Percentiles rank a stretch among this genome's conserved stretches.
Evolutionary conservation across 2,888 invertebrate species (phyloP).

Genomic region (Nesidiocoris tenuis): DNA sequence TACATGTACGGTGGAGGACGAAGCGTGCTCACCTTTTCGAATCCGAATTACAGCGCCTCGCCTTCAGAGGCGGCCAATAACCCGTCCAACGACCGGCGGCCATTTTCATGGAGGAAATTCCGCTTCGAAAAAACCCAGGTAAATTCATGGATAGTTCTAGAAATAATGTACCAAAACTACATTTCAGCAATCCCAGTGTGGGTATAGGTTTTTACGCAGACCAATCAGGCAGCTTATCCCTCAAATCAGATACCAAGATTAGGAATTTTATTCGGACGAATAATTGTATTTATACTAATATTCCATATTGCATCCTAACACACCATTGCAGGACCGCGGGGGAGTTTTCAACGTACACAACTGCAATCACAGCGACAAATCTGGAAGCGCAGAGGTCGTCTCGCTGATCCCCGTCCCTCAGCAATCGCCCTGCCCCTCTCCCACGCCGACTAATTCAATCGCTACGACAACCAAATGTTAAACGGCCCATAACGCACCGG

Average conservation of each 20-base stretch:
- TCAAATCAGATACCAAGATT: too few species aligned
- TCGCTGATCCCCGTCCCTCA: conserved; percentile 65
- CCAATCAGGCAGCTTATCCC: too few species aligned
- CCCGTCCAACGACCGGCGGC: conserved; percentile 53
- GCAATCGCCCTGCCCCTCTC: conserved; percentile 55
- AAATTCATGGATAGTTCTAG: too few species aligned
- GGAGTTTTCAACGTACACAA: conserved; percentile 57
- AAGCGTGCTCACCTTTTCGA: conserved; percentile 80
- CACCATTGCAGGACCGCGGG: conserved; percentile 61
- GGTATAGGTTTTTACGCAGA: too few species aligned
- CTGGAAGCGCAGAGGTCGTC: conserved; percentile 66
- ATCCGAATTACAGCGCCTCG: conserved; percentile 72
- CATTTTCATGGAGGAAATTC: conserved; percentile 70
- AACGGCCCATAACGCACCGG: conserved; percentile 32
- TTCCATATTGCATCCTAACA: too few species aligned
- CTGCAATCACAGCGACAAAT: conserved; percentile 53
- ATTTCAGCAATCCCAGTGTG: too few species aligned
- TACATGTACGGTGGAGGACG: conserved; percentile 62
- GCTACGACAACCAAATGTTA: conserved; percentile 47
- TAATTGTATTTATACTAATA: too few species aligned
- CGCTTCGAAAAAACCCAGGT: conserved; percentile 78
- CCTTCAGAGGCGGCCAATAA: conserved; percentile 52
- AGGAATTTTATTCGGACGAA: too few species aligned
- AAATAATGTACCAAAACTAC: too few species aligned
- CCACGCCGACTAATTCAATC: conserved; percentile 47